A percentile compares a stretch with the other conserved stretches of the same genome.
Evolutionary conservation across 2,113 vertebrate genomes (phyloP).

Genomic region (Apeltes quadracus): DNA sequence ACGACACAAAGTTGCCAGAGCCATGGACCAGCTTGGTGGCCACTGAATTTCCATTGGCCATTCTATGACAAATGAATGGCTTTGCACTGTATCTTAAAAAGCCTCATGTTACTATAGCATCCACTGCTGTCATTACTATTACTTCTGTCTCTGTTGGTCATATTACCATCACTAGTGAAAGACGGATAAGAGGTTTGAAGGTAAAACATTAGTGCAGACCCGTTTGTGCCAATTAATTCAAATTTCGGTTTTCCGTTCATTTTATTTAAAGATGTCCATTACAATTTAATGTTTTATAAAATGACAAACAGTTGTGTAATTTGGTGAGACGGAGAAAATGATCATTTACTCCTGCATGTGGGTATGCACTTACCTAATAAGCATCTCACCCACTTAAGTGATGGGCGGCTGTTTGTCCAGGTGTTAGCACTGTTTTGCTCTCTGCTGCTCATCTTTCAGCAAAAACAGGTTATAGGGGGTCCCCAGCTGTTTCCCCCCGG

Average conservation of each 20-base stretch:
- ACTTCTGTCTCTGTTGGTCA: conserved; percentile 15
- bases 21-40: background rate
- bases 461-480: background rate
- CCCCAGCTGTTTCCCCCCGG: conserved; percentile 54
- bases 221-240: too few species aligned
- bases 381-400: conserved; percentile 1
- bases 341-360: background rate
- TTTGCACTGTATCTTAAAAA: background rate
- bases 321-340: background rate
- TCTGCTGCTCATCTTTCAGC: conserved; percentile 26
- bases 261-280: background rate
- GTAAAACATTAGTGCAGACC: background rate
- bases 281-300: background rate
- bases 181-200: conserved; percentile 2
- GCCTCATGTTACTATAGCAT: background rate
- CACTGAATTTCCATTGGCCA: too few species aligned
- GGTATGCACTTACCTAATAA: background rate
- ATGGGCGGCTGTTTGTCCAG: conserved; percentile 37
- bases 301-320: background rate
- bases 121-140: conserved; percentile 1
- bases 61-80: too few species aligned
- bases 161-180: conserved; percentile 3
- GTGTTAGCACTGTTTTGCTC: conserved; percentile 29
- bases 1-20: background rate
- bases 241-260: too few species aligned